Evolutionary conservation across 2,113 vertebrate species (phyloP).

Genomic region (Chrysochloris asiatica): DNA sequence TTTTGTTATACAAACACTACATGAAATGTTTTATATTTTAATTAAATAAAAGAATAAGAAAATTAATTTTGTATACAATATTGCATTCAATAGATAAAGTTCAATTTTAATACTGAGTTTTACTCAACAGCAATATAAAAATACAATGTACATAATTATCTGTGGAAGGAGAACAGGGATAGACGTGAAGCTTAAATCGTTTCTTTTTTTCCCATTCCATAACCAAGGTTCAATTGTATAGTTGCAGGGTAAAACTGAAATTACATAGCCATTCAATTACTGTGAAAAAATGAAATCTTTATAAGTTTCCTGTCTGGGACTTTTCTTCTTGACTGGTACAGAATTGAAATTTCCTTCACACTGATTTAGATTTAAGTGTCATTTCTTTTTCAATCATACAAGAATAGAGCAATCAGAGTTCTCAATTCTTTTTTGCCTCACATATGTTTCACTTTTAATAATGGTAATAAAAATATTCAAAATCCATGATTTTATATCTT

Average conservation of each 20-base stretch:
- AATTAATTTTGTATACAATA: not conserved
- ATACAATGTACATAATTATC: not conserved
- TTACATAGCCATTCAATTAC: conserved; percentile 52
- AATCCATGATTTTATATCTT: conserved; percentile 49
- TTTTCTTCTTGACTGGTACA: not conserved
- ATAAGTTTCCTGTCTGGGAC: conserved; percentile 23
- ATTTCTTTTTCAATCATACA: conserved; percentile 38
- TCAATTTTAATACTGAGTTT: conserved; percentile 48
- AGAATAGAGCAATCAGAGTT: not conserved
- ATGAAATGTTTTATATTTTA: conserved; percentile 46
- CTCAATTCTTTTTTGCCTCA: conserved; percentile 16
- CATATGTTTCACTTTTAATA: conserved; percentile 37
- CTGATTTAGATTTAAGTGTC: conserved; percentile 34
- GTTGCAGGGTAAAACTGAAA: conserved; percentile 40
- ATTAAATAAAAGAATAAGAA: conserved; percentile 29
- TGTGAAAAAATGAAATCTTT: conserved; percentile 34
- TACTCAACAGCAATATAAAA: conserved; percentile 10
- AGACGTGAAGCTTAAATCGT: conserved; percentile 46
- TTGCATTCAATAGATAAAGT: conserved; percentile 12
- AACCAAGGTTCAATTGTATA: conserved; percentile 14
- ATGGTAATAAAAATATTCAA: conserved; percentile 30
- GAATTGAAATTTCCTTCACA: conserved; percentile 52
- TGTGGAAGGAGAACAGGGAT: conserved; percentile 13
- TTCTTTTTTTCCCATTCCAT: conserved; percentile 35
- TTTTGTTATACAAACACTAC: conserved; percentile 18